Percentiles rank a stretch among this genome's conserved stretches.
These are phyloP conservation scores for Agelaius phoeniceus DNA, from an alignment of 2,113 vertebrate species.

Conservation along the genomic window DNA sequence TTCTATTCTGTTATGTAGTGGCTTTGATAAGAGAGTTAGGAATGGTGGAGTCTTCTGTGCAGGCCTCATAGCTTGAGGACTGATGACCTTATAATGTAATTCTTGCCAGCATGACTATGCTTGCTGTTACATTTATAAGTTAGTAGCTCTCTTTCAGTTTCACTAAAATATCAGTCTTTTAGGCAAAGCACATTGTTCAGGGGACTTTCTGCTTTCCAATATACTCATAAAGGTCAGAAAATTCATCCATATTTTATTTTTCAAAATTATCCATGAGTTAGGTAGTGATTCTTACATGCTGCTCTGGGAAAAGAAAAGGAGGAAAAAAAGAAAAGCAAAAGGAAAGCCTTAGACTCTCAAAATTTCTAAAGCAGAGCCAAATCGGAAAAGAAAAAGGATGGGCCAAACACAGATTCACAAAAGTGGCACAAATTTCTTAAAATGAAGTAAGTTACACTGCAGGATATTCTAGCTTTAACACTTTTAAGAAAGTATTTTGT, in stretches of 20 bases:
- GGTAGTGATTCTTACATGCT: neutral
- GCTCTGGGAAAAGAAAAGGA: accelerated
- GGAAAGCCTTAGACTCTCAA: neutral
- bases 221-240: neutral
- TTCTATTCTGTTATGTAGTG: neutral
- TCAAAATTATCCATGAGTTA: neutral
- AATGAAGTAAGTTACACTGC: neutral
- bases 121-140: neutral
- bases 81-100: neutral
- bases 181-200: neutral
- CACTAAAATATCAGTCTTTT: neutral
- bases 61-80: neutral
- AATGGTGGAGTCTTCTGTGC: neutral
- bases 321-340: too few relatives aligned
- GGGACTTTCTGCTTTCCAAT: neutral
- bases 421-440: neutral
- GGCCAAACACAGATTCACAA: neutral
- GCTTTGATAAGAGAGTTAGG: neutral
- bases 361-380: neutral
- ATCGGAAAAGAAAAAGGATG: neutral
- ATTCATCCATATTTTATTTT: neutral
- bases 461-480: neutral
- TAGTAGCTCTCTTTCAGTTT: neutral
- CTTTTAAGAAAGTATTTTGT: neutral
- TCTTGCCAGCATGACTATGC: neutral